Base-by-base conservation (phyloP, 2,113 vertebrate species). In the Hiodon alosoides region DNA sequence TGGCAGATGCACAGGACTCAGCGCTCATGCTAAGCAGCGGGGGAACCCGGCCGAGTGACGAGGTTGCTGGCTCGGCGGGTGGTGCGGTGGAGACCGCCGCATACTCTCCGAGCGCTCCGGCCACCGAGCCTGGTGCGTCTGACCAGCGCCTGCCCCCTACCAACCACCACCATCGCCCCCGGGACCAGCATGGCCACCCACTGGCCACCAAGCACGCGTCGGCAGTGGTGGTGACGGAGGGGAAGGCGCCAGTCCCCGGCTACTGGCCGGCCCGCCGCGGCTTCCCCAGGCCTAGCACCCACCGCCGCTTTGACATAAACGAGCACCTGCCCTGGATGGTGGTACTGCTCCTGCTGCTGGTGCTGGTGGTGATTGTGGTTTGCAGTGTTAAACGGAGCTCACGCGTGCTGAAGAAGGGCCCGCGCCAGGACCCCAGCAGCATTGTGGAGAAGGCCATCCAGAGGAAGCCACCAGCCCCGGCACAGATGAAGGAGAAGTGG, bases 281-380 rank as follows among this genome's bases (percentile, higher is more conserved):
- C 11, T 87, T 89, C 2, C 92, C 92, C 0, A 87, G 92, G 0
- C 95, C 93, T 3, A 92, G 85, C 2, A 74, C 84, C 74, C 93
- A 95, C 72, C 91, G 92, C 86, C 92, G 94, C 85, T 99, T 99
- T 1, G 97, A 99, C 86, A 98, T 99, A 86, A 99, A 99, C 0
- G 97, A 99, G 83, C 97, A 99, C 81, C 87, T 99, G 71, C 96
- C 97, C 0, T 99, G 97, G 97, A 98, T 99, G 96, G 97, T 98
- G 0, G 96, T 99, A 55, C 92, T 99, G 64, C 93, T 98, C 82
- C 88, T 99, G 51, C 87, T 99, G 81, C 88, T 98, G 81, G 93
- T 94, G 65, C 90, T 99, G 50, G 95, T 98, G 79, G 91, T 96
- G 73, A 95, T 98, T 0, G 97, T 99, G 31, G 93, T 95, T 58